Base-by-base conservation (phyloP, 2,113 vertebrate species). In the Sturnus vulgaris region DNA sequence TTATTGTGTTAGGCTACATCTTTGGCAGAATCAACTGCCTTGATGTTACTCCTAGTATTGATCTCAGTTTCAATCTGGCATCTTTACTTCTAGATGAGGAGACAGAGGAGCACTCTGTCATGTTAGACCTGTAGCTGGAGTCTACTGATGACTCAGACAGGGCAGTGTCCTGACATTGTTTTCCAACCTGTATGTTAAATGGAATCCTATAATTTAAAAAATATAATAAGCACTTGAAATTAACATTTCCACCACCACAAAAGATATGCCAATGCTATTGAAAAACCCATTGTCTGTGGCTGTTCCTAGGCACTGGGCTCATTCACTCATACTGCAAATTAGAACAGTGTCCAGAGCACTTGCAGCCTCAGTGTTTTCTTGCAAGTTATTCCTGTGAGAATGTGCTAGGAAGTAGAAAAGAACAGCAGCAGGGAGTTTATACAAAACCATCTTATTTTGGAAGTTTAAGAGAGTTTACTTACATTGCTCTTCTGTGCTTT, bases 111-210 rank as follows among this genome's bases (percentile, higher is more conserved):
- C 4, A n/a, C 22, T 24, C 19, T 49, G 11, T 22, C 10, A 8
- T 37, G 10, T 64, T 53, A 76, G 9, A 68, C 5, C 11, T 79
- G 27, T 39, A 49, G 15, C 7, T 86, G 25, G 2, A 16, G 5
- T 47, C 13, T 15, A n/a, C 40, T 69, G 56, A 35, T 49, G 35
- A 71, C 21, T 22, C 76, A 77, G 53, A n/a, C 11, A 86, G 13
- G 7, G 3, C 53, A 52, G 2, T 25, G 8, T 72, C 40, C 66
- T 68, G n/a, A 47, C 7, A 57, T 5, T 24, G 1, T 47, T 66
- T 84, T 72, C 30, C 40, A 70, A 42, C 0, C 5, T 44, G 8
- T 9, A 12, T 0, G 0, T 44, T 60, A 88, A 63, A 64, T 28
- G 18, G 24, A 89, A 83, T 44, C 3, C 7, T 44, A 8, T 9